Conservation (phyloP, 2,888 invertebrate genomes). For the Napeogenes sylphis region DNA sequence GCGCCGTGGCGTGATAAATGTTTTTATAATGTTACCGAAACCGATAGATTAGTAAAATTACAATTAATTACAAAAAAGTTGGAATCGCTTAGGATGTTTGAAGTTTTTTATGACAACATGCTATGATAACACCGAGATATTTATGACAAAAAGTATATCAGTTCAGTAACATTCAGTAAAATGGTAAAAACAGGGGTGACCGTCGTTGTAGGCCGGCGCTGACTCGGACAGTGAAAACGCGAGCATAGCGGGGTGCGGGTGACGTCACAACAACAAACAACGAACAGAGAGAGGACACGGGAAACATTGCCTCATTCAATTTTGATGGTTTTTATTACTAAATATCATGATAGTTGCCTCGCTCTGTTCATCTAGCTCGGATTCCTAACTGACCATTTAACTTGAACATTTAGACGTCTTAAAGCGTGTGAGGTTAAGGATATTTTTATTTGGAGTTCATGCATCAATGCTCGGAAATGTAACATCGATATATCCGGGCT, state of each 20-base stretch:
- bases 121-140: background rate
- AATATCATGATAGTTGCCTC: background rate
- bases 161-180: conserved; percentile 20
- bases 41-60: conserved; percentile 15
- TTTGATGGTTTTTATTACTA: too few species aligned
- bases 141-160: conserved; percentile 4
- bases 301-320: background rate
- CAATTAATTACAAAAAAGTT: background rate
- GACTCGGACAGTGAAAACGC: conserved; percentile 37
- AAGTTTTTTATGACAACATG: background rate
- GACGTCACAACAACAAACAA: conserved; percentile 12
- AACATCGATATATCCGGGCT: background rate
- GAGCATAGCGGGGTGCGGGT: conserved; percentile 31
- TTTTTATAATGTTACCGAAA: conserved; percentile 21
- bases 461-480: background rate
- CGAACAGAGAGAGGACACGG: conserved; percentile 5
- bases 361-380: background rate
- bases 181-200: conserved; percentile 19
- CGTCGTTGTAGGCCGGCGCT: conserved; percentile 31
- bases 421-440: background rate
- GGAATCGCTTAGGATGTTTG: background rate
- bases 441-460: background rate
- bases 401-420: background rate
- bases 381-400: background rate
- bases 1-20: conserved; percentile 23